phyloP scores from a whole-genome alignment of 2,797 vertebrate genomes.

The Hydrophis major region DNA sequence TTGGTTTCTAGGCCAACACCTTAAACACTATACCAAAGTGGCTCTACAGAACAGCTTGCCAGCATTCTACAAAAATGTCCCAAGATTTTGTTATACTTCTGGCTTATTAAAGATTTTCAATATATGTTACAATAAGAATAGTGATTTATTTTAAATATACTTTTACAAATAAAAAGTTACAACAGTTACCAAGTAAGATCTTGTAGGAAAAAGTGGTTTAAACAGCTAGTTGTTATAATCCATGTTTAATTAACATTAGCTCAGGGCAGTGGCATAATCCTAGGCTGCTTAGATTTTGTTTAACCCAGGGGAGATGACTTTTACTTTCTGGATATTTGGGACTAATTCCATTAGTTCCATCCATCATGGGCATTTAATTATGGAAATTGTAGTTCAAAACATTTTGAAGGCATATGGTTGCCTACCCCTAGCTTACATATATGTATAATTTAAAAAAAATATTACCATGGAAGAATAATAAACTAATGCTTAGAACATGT shows the following conservation, averaged over 20 bases:
- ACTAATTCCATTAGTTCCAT: background rate
- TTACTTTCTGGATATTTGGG: background rate
- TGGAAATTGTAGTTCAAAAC: background rate
- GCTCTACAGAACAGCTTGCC: background rate
- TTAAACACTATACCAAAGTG: background rate
- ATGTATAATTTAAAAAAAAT: background rate
- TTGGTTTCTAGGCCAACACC: background rate
- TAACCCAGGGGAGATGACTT: background rate
- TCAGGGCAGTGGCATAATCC: background rate
- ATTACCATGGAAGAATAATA: background rate
- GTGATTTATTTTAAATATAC: background rate
- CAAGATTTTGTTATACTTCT: background rate
- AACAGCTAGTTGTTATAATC: background rate
- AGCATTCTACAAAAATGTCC: background rate
- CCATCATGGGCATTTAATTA: background rate
- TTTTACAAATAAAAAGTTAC: background rate
- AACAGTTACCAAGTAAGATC: background rate
- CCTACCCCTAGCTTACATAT: background rate
- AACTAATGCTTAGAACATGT: background rate
- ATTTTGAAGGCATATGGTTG: background rate
- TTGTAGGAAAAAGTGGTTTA: background rate
- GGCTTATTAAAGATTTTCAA: background rate
- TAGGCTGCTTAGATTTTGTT: background rate
- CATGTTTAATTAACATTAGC: background rate
- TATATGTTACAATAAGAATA: background rate